Conservation (phyloP, 1,140 invertebrate genomes). For the Drosophila grimshawi region DNA sequence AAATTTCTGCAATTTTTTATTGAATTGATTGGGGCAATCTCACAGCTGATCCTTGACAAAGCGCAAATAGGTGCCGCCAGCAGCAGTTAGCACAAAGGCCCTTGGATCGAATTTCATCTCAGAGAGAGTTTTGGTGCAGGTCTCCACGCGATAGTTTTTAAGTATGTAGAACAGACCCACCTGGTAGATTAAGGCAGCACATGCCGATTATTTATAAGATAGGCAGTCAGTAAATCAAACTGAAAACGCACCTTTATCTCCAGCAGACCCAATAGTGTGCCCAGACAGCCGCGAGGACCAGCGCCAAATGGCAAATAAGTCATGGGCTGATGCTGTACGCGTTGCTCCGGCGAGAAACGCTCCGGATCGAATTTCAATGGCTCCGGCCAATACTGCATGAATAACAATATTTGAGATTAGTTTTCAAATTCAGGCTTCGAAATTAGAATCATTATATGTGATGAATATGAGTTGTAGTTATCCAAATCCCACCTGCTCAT, state of each 20-base stretch:
- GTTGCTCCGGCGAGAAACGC: conserved; percentile 84
- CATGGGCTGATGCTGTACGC: conserved; percentile 67
- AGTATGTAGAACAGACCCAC: conserved; percentile 86
- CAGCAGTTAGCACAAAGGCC: conserved; percentile 73
- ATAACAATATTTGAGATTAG: conserved; percentile 70
- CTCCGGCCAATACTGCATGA: conserved; percentile 71
- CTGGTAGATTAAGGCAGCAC: background rate
- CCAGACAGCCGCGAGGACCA: conserved; percentile 86
- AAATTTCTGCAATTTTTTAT: background rate
- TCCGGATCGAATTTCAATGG: conserved; percentile 86
- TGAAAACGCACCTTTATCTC: conserved; percentile 86
- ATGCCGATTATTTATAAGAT: background rate
- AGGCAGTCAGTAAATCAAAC: background rate
- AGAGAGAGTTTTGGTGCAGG: conserved; percentile 50
- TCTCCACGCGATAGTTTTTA: conserved; percentile 84
- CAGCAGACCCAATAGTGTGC: conserved; percentile 87
- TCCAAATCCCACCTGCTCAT: conserved; percentile 61
- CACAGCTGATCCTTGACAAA: conserved; percentile 50
- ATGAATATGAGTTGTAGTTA: conserved; percentile 37
- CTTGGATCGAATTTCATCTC: conserved; percentile 84
- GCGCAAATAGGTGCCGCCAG: conserved; percentile 70
- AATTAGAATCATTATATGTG: too few relatives aligned
- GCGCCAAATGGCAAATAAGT: conserved; percentile 84
- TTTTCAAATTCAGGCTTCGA: too few relatives aligned
- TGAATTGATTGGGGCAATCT: background rate